Evolutionary conservation across 2,888 invertebrate genomes (phyloP), one percentile per base, ranked within the genome.

Genomic region (Lordiphosa andalusiaca): DNA sequence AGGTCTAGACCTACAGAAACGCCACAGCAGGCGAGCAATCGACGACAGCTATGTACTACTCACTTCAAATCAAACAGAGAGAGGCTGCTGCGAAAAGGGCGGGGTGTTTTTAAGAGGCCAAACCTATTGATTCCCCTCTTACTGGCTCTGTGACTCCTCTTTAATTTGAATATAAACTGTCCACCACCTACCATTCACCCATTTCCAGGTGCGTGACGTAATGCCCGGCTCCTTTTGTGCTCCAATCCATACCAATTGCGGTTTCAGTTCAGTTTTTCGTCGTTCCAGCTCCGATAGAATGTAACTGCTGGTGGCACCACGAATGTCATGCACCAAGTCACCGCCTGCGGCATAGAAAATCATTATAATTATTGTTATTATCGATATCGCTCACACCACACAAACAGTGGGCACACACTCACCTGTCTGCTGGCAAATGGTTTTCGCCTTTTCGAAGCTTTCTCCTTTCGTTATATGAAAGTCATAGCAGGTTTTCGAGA

Each of bases 161-260:
- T 16, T 16, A 16, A 16, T 16, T 16, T 16, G 16, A 16, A 16
- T 1, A 1, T 16, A 1, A 16, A 2, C 2, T 16, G 16, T n/a
- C 16, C 16, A 16, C 16, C 19, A 25, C 91, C 91, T 89, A 95
- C 96, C 96, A 87, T 96, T 93, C 25, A 96, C 95, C 96, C 96
- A 96, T 89, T 94, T 94, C 96, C 96, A 97, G 0, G 94, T 95
- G 66, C 95, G 92, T 0, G 94, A 93, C 0, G 95, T 95, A 56
- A 95, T 91, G 23, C 95, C 93, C 0, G 96, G 95, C 78, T 97
- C 96, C 80, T 96, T 95, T 83, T 95, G 94, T 0, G 96, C 96
- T 0, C 97, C 97, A 69, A 97, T 95, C 97, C 97, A 97, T 2
- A 97, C 95, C 60, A 97, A 90, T 85, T 96, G 95, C 0, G 96